Evolutionary conservation across 1,140 invertebrate genomes (phyloP), one percentile per base, ranked within the genome.

Genomic region (Grapholita molesta): DNA sequence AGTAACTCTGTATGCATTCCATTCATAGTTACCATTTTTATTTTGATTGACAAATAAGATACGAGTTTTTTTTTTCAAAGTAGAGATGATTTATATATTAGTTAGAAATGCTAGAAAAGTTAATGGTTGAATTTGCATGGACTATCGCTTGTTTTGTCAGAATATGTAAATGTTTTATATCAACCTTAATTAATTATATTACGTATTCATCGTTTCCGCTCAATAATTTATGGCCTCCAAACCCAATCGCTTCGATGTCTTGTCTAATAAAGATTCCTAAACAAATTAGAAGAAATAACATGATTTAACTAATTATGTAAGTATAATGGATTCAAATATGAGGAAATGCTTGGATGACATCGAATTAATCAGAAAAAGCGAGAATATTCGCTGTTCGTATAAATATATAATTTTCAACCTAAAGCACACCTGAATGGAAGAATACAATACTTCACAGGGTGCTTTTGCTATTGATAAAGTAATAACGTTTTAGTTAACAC

Each of bases 121-220:
- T 48, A 48, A 48, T 48, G 24, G 12, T 23, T 55, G 21, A 4
- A 55, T 55, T 28, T 25, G 33, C 28, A 64, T 33, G 15, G 7
- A 0, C 2, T 23, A 35, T 23, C 30, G 64, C 32, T 38, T 66
- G 64, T 66, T 66, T 66, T 66, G 64, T 66, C 24, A 42, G 15
- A 66, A 42, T 66, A 66, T 66, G 64, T 32, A 35, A 38, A 61
- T 32, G 55, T 25, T 61, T 18, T 30, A 23, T 28, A 32, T 30
- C 25, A 30, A 25, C 25, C 25, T 61, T 28, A 61, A 61, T 61
- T 61, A 61, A 61, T 61, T 18, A 6, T 61, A 15, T 61, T 61
- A 61, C 25, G 25, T 61, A 30, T 61, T 61, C 55, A 2, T 7
- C n/a, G 6, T 61, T 61, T 61, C 55, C 55, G 55, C 30, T 2